Percentiles rank a stretch among this genome's conserved stretches.
These are phyloP conservation scores for Eupithecia exiguata DNA, from an alignment of 2,888 invertebrate species.

Conservation along the genomic window DNA sequence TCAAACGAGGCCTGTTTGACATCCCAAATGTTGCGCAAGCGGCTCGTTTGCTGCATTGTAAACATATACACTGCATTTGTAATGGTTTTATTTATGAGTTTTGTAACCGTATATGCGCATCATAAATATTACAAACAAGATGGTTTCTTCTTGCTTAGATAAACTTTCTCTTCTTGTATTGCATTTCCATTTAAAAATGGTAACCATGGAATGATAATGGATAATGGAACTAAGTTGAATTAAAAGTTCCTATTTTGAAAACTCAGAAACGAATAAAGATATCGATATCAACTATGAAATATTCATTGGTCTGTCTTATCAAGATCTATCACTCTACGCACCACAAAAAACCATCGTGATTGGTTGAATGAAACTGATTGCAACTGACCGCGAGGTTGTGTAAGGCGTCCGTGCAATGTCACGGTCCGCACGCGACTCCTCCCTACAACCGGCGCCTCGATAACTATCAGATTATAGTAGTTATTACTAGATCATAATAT, in stretches of 20 bases:
- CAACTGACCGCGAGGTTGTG: constrained; percentile 64
- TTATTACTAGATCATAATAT: constrained; percentile 9
- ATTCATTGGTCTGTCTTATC: neutral
- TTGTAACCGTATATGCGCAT: constrained; percentile 55
- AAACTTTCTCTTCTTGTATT: constrained; percentile 40
- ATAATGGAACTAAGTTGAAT: no score
- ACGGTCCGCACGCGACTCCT: constrained; percentile 49
- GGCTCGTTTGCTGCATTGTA: constrained; percentile 54
- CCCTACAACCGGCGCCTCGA: constrained; percentile 25
- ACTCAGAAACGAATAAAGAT: neutral
- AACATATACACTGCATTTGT: constrained; percentile 60
- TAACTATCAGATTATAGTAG: constrained; percentile 15
- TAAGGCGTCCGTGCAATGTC: constrained; percentile 67
- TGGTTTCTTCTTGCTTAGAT: constrained; percentile 40
- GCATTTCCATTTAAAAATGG: constrained; percentile 8
- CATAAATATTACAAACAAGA: constrained; percentile 46
- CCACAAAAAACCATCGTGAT: neutral
- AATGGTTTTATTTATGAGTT: constrained; percentile 61
- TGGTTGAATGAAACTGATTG: constrained; percentile 5
- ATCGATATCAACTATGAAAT: neutral
- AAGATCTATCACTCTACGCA: neutral
- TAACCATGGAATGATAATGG: no score
- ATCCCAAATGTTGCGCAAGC: constrained; percentile 72
- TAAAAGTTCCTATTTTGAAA: neutral
- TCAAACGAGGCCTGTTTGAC: constrained; percentile 69